A percentile compares a stretch with the other conserved stretches of the same genome.
These are phyloP conservation scores for Pelobates cultripes DNA, from an alignment of 2,797 vertebrate genomes.

Conservation along the genomic window DNA sequence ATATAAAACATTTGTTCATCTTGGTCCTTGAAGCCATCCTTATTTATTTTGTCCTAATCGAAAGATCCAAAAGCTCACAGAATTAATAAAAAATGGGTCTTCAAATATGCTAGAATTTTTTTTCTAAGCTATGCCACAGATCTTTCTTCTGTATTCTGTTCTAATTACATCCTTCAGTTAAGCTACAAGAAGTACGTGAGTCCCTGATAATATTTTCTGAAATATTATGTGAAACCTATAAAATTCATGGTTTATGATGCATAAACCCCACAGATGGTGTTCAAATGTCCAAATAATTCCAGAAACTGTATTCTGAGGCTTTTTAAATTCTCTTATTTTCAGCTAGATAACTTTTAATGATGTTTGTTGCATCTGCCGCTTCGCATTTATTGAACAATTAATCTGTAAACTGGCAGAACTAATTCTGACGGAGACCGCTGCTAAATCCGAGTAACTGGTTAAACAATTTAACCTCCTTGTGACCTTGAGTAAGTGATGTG, in stretches of 20 bases:
- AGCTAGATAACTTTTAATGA: constrained; percentile 42
- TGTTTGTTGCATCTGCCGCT: constrained; percentile 44
- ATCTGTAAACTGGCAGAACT: constrained; percentile 39
- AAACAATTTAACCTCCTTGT: constrained; percentile 13
- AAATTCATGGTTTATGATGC: constrained; percentile 36
- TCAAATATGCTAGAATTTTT: too few species aligned
- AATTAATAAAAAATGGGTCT: too few species aligned
- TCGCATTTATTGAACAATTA: constrained; percentile 33
- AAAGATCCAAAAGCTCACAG: too few species aligned
- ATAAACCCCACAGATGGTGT: constrained; percentile 44
- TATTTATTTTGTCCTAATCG: too few species aligned
- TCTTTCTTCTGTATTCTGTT: too few species aligned
- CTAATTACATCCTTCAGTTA: too few species aligned
- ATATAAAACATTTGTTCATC: too few species aligned
- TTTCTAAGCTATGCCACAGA: too few species aligned
- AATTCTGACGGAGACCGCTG: constrained; percentile 31
- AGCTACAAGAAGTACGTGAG: not conserved
- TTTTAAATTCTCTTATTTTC: constrained; percentile 40
- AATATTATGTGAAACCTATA: constrained; percentile 37
- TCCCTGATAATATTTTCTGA: constrained; percentile 21
- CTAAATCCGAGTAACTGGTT: not conserved
- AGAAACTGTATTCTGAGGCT: constrained; percentile 22
- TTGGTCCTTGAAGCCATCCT: too few species aligned
- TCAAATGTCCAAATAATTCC: constrained; percentile 34
- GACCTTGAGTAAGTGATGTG: not conserved